Percentiles rank a stretch among this genome's conserved stretches.
These are phyloP conservation scores for Nyctalus aviator DNA, from an alignment of 2,797 vertebrate genomes.

Conservation along the genomic window DNA sequence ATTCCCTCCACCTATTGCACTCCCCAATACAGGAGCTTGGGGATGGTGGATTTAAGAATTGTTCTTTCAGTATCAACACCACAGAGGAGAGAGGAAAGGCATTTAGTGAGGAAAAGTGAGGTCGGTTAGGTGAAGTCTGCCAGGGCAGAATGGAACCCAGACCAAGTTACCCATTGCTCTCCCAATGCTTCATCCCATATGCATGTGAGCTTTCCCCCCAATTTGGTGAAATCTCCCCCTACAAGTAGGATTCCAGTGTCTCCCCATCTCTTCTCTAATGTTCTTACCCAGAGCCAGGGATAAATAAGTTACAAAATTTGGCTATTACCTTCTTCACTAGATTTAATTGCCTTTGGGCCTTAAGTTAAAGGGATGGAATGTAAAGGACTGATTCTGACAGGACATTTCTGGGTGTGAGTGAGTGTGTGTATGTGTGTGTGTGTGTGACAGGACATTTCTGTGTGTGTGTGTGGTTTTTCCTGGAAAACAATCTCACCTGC, in stretches of 20 bases:
- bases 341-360: constrained; percentile 30
- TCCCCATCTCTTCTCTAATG: not conserved
- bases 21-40: not conserved
- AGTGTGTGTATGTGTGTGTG: not conserved
- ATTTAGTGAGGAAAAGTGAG: not conserved
- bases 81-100: not conserved
- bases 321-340: not conserved
- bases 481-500: not conserved
- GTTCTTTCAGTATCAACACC: not conserved
- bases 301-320: not conserved
- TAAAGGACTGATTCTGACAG: not conserved
- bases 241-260: not conserved
- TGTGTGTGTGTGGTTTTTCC: not conserved
- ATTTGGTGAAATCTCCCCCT: not conserved
- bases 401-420: not conserved
- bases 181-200: not conserved
- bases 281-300: not conserved
- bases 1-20: not conserved
- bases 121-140: not conserved
- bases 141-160: not conserved
- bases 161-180: not conserved
- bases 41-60: not conserved
- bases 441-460: too few species aligned
- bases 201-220: not conserved
- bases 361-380: constrained; percentile 4